These are phyloP conservation scores for Hydrolagus affinis DNA, from an alignment of 2,113 vertebrate species.

Conservation along the genomic window DNA sequence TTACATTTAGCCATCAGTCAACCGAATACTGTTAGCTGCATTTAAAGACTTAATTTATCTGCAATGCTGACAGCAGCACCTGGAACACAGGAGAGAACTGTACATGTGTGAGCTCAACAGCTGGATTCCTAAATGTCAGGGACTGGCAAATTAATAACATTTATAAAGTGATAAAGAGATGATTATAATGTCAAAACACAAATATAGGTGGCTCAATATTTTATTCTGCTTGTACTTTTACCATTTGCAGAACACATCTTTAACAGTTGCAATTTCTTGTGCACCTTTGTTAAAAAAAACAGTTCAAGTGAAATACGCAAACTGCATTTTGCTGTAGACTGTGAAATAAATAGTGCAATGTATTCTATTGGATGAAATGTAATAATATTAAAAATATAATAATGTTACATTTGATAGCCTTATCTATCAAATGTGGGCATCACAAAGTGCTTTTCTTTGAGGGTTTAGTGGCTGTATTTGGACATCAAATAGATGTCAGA, in stretches of 20 bases:
- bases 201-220: not conserved
- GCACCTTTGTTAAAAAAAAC: too few species aligned
- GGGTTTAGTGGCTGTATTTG: too few species aligned
- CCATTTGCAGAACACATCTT: not conserved
- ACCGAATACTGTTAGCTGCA: constrained; percentile 7
- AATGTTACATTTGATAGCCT: too few species aligned
- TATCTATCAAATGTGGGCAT: too few species aligned
- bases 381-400: too few species aligned
- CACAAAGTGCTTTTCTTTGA: too few species aligned
- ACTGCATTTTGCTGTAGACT: too few species aligned
- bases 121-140: constrained; percentile 29
- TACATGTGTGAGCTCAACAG: constrained; percentile 1
- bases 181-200: constrained; percentile 32
- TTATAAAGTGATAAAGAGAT: constrained; percentile 31
- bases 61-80: constrained; percentile 28
- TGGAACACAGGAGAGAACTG: constrained; percentile 7
- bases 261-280: not conserved
- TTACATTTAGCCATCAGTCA: constrained; percentile 32
- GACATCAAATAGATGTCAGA: too few species aligned
- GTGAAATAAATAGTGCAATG: too few species aligned
- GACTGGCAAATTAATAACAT: constrained; percentile 30
- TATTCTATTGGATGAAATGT: too few species aligned
- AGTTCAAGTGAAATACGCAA: too few species aligned
- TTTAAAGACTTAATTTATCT: constrained; percentile 32
- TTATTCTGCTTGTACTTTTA: not conserved